phyloP scores from a whole-genome alignment of 2,113 vertebrate species.

The Saccopteryx leptura region DNA sequence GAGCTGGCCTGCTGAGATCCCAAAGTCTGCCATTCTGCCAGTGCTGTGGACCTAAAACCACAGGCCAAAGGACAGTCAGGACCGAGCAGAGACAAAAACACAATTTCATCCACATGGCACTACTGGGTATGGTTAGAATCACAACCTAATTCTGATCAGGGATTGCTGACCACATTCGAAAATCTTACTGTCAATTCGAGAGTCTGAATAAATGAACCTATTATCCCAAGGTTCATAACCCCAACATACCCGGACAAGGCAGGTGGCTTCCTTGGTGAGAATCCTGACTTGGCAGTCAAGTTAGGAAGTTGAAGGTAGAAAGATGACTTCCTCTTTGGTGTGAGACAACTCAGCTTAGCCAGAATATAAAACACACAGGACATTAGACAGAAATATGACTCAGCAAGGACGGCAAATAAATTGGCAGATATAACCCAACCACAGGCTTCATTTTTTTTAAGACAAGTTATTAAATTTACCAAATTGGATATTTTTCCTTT shows the following conservation, averaged over 20 bases:
- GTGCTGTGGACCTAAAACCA: constrained; percentile 30
- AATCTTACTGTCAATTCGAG: background rate
- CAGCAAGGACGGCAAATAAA: constrained; percentile 33
- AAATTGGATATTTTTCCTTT: constrained; percentile 11
- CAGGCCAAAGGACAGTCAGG: background rate
- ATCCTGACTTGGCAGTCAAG: background rate
- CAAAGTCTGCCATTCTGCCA: constrained; percentile 90
- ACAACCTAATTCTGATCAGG: background rate
- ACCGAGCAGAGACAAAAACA: background rate
- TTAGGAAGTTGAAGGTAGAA: background rate
- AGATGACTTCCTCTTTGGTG: constrained; percentile 51
- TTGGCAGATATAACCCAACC: constrained; percentile 27
- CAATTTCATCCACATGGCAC: background rate
- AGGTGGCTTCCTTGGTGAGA: background rate
- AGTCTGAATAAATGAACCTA: constrained; percentile 22
- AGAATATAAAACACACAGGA: constrained; percentile 49
- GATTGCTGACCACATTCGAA: background rate
- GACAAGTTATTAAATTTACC: background rate
- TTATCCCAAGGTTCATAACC: background rate
- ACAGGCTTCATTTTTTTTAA: background rate
- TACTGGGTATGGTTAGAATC: background rate
- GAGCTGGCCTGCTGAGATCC: constrained; percentile 89
- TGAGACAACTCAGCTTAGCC: background rate
- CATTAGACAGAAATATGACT: constrained; percentile 59
- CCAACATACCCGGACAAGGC: background rate